Evolutionary conservation across 2,888 invertebrate species (phyloP).

Genomic region (Synanthedon myopaeformis): DNA sequence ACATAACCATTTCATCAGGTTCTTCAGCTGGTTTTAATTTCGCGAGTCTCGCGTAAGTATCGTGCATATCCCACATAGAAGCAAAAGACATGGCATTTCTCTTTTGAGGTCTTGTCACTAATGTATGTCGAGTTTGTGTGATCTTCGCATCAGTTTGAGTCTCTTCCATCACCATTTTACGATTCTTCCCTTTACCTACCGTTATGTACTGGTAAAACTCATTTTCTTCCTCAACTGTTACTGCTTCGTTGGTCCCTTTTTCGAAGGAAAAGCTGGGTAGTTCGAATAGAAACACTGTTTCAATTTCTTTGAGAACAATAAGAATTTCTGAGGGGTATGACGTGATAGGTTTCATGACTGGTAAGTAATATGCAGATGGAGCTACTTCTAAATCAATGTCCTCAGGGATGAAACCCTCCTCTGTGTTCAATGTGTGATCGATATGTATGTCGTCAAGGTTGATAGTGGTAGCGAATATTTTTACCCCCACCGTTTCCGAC

Average conservation of each 20-base stretch:
- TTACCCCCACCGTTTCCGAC: slow-evolving; percentile 24
- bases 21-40: slow-evolving; percentile 26
- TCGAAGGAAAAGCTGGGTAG: slow-evolving; percentile 73
- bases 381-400: slow-evolving; percentile 35
- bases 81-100: slow-evolving; percentile 74
- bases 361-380: slow-evolving; percentile 53
- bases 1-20: slow-evolving; percentile 59
- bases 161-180: slow-evolving; percentile 75
- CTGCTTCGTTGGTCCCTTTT: slow-evolving; percentile 70
- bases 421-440: slow-evolving; percentile 58
- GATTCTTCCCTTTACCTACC: slow-evolving; percentile 74
- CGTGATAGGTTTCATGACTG: slow-evolving; percentile 33
- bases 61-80: slow-evolving; percentile 83
- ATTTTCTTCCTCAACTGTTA: slow-evolving; percentile 72
- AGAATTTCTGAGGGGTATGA: slow-evolving; percentile 70
- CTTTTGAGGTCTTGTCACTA: slow-evolving; percentile 64
- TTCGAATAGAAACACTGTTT: slow-evolving; percentile 74
- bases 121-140: slow-evolving; percentile 74
- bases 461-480: slow-evolving; percentile 57
- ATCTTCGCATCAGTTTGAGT: slow-evolving; percentile 75
- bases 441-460: slow-evolving; percentile 64
- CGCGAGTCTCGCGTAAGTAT: slow-evolving; percentile 71
- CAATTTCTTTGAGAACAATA: slow-evolving; percentile 75
- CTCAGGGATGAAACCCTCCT: slow-evolving; percentile 31
- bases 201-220: slow-evolving; percentile 76